Evolutionary conservation across 2,888 invertebrate species (phyloP).

Genomic region (Synergus japonicus): DNA sequence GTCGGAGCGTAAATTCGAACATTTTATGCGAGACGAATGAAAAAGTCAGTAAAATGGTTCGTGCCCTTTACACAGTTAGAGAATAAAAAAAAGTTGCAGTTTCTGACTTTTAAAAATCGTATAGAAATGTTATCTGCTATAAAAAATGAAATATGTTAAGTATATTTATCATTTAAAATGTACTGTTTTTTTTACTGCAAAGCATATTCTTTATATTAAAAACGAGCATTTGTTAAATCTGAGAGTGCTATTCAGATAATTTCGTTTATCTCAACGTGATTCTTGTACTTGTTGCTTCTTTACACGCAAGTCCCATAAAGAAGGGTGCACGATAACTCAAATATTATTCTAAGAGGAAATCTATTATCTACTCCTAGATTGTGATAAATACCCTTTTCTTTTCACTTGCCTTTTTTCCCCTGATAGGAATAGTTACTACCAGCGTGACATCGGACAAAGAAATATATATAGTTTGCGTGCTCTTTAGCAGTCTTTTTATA

Average conservation of each 20-base stretch:
- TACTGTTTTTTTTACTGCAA: background rate
- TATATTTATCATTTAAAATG: too few relatives aligned
- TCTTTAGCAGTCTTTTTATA: slow-evolving; percentile 31
- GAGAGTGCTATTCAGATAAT: background rate
- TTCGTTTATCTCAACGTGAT: background rate
- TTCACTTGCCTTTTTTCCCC: background rate
- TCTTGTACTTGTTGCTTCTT: slow-evolving; percentile 40
- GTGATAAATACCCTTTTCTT: slow-evolving; percentile 4
- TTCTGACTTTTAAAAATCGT: background rate
- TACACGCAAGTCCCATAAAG: slow-evolving; percentile 34
- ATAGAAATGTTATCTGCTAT: background rate
- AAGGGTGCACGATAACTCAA: slow-evolving; percentile 32
- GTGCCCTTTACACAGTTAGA: slow-evolving; percentile 4
- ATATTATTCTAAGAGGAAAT: slow-evolving; percentile 37
- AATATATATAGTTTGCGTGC: slow-evolving; percentile 33
- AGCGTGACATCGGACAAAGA: slow-evolving; percentile 36
- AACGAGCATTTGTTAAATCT: background rate
- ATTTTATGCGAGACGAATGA: slow-evolving; percentile 39
- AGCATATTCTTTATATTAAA: slow-evolving; percentile 1
- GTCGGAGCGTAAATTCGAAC: slow-evolving; percentile 29
- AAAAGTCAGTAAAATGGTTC: slow-evolving; percentile 17
- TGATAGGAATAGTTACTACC: slow-evolving; percentile 27
- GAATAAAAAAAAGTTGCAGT: background rate
- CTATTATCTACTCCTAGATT: slow-evolving; percentile 29
- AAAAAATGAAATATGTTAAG: too few relatives aligned